A percentile compares a stretch with the other conserved stretches of the same genome.
phyloP scores from a whole-genome alignment of 2,113 vertebrate species.

The Aix galericulata region DNA sequence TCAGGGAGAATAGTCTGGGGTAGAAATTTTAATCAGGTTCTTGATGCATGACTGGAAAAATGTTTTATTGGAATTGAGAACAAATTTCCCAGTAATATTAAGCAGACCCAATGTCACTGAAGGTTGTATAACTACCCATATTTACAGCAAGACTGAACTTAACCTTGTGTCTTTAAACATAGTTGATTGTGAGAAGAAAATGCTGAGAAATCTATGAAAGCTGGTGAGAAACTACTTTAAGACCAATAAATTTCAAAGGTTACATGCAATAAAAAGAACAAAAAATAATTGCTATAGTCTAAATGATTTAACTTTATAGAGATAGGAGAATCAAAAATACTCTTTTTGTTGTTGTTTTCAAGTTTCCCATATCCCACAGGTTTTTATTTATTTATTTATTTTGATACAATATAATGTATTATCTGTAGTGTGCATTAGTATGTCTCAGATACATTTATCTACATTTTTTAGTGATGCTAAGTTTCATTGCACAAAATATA shows the following conservation, averaged over 20 bases:
- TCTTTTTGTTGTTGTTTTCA: not conserved
- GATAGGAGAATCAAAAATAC: not conserved
- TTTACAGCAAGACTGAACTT: slow-evolving; percentile 1
- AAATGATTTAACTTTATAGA: not conserved
- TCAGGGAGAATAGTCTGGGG: not conserved
- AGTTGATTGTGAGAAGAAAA: no score
- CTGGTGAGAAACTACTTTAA: no score
- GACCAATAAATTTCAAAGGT: no score
- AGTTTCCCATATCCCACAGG: not conserved
- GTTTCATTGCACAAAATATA: not conserved
- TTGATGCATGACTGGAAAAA: not conserved
- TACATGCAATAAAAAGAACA: no score
- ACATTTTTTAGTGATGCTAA: no score
- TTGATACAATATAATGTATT: not conserved
- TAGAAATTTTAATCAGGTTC: not conserved
- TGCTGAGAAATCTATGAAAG: no score
- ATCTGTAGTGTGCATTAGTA: not conserved
- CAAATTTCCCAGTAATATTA: not conserved
- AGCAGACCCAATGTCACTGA: not conserved
- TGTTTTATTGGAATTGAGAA: not conserved
- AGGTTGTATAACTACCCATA: not conserved
- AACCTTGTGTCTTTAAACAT: not conserved
- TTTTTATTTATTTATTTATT: not conserved
- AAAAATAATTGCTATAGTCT: not conserved
- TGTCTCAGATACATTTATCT: not conserved